Evolutionary conservation across 2,113 vertebrate species (phyloP), one percentile per base, ranked within the genome.

Genomic region (Chunga burmeisteri): DNA sequence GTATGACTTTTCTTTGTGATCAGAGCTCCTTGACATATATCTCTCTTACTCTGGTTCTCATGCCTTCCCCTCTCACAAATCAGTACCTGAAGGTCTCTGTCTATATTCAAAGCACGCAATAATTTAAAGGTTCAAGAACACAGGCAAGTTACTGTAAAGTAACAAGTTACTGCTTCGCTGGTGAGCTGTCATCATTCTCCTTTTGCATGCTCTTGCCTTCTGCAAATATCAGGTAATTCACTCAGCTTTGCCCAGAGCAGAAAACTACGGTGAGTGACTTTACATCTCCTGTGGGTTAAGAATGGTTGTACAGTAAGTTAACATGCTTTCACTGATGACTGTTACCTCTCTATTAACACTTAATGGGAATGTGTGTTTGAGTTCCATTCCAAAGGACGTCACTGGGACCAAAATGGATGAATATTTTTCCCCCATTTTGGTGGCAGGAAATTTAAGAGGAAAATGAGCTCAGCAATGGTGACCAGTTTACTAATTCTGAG

Each of bases 311-410:
- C 5, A 17, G 12, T 8, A 38, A 63, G 13, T 66, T 86, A 26
- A 2, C 4, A 4, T 30, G 12, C 3, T 58, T 90, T 47, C 55
- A 66, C 10, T 56, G 16, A 52, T n/a, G 53, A 6, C 34, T 73
- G 6, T 84, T 59, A 68, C 22, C n/a, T 52, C 90, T 56, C 34
- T 56, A 3, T 32, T 94, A 56, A 27, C 1, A 3, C 11, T 73
- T 65, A 56, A 40, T 1, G 3, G 20, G 10, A 74, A 61, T 46
- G 9, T 0, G 0, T 26, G 10, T 52, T 92, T 81, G 40, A 44
- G 17, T 88, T 82, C 23, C 34, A 52, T 74, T 58, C 40, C 42
- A 71, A 74, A 56, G 12, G 79, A n/a, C 65, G 23, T 30, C 17
- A 40, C 17, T 74, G 36, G 6, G 23, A 52, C 12, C 1, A 44